Base-by-base conservation (phyloP, 2,888 invertebrate species). In the Cancer borealis region DNA sequence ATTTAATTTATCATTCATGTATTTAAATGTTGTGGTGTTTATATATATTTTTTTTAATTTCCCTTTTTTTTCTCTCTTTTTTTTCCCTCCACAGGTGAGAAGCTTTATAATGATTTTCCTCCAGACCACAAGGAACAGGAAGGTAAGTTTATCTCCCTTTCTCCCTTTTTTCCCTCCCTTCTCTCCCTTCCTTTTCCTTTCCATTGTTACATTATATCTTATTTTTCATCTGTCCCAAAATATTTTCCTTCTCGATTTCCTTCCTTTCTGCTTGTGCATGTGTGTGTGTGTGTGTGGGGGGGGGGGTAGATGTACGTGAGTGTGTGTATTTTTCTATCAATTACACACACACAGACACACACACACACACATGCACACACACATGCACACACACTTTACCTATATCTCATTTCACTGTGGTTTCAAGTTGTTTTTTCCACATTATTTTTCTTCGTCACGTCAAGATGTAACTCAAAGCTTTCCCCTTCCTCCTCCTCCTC, bases 31-130 rank as follows among this genome's bases (percentile, higher is more conserved):
- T 12, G 14, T 12, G 10, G 12, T 54, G 3, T 54, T 12, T 54
- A 3, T 54, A 3, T 54, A 12, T 14, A 54, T 54, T 54, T 12
- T 54, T 54, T 10, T 45, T 54, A 54, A 21, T 17, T 54, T 88
- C 0, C 3, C 26, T 39, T 14, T 54, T 10, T 92, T 0, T 92
- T 49, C 0, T n/a, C n/a, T 93, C 0, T n/a, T 39, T 14, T 54
- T 10, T 92, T 2, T 88, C 26, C 88, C 73, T 8, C 26, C n/a
- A 92, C 87, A 93, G 93, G 93, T 84, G 79, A 49, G 3, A 54
- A 49, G 14, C 26, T 93, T 14, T 93, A 93, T 46, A 12, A 93
- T 1, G 93, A 93, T 54, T 93, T 93, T 39, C 93, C 93, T 54
- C 54, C 30, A 1, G 39, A 91, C n/a, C 93, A 93, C 84, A 90